phyloP scores from a whole-genome alignment of 2,888 invertebrate genomes.

The Cheilosia urbana region DNA sequence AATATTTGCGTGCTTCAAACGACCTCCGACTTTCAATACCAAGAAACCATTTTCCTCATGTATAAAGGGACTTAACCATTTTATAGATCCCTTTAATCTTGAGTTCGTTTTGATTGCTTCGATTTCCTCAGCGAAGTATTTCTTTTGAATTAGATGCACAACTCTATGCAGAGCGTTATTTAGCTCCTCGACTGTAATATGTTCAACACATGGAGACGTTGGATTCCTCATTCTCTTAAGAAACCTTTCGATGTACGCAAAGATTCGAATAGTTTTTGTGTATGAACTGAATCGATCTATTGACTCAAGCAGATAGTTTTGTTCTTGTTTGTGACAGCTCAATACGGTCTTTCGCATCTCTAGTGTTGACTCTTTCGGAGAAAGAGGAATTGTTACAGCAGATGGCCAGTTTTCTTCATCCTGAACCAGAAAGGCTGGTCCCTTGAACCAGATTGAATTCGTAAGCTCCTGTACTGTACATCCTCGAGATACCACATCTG shows the following conservation, averaged over 20 bases:
- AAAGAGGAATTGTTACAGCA: not conserved
- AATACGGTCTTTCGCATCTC: too few species aligned
- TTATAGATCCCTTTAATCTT: too few species aligned
- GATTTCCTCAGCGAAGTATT: not conserved
- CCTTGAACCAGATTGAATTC: constrained; percentile 30
- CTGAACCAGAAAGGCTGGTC: constrained; percentile 29
- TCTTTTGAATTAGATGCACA: not conserved
- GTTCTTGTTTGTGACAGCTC: not conserved
- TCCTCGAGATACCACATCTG: constrained; percentile 51
- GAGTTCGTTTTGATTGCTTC: not conserved
- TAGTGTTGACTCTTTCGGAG: not conserved
- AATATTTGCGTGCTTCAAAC: constrained; percentile 2
- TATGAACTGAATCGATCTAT: not conserved
- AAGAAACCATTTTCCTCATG: not conserved
- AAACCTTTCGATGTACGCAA: constrained; percentile 1
- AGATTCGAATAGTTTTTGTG: not conserved
- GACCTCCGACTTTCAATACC: not conserved
- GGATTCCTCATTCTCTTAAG: too few species aligned
- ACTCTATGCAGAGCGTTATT: not conserved
- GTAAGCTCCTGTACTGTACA: constrained; percentile 43
- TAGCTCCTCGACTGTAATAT: not conserved
- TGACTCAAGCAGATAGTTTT: not conserved
- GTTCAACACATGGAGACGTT: not conserved
- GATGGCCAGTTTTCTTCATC: constrained; percentile 76
- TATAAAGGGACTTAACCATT: too few species aligned